Conservation (phyloP, 2,888 invertebrate genomes). For the Calliopum simillimum region DNA sequence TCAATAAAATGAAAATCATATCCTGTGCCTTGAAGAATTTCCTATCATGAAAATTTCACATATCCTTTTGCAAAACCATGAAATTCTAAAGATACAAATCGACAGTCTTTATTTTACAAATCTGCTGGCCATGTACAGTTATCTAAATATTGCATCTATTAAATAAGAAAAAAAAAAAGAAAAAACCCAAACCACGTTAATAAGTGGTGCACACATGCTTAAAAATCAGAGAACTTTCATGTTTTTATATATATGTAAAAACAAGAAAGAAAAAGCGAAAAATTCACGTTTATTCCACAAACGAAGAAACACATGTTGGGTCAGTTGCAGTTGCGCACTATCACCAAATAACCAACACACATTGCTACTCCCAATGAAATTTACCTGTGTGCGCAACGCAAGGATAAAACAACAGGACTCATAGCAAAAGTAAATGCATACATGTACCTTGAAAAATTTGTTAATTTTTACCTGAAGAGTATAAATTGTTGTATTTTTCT, state of each 20-base stretch:
- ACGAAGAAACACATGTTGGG: slow-evolving; percentile 31
- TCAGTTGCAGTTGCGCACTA: slow-evolving; percentile 23
- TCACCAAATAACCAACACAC: neutral
- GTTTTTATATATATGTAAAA: too few species aligned
- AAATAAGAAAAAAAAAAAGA: neutral
- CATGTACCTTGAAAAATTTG: neutral
- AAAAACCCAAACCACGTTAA: slow-evolving; percentile 19
- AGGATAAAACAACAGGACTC: slow-evolving; percentile 18
- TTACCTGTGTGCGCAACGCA: slow-evolving; percentile 33
- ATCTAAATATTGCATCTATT: slow-evolving; percentile 19
- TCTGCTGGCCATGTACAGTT: slow-evolving; percentile 3
- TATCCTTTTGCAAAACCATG: slow-evolving; percentile 23
- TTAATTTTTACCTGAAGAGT: slow-evolving; percentile 8
- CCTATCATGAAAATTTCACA: slow-evolving; percentile 16
- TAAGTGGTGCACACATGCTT: slow-evolving; percentile 28
- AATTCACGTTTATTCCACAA: slow-evolving; percentile 16
- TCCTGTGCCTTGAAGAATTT: slow-evolving; percentile 22
- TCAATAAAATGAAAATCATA: slow-evolving; percentile 1
- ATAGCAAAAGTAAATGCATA: neutral
- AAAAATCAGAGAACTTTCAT: neutral
- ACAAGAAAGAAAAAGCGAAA: neutral
- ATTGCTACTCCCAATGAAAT: slow-evolving; percentile 14
- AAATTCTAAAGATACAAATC: slow-evolving; percentile 35
- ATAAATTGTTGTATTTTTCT: slow-evolving; percentile 9
- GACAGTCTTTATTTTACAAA: slow-evolving; percentile 5